Evolutionary conservation across 1,140 invertebrate genomes (phyloP), one percentile per base, ranked within the genome.

Genomic region (Drosophila tropicalis): DNA sequence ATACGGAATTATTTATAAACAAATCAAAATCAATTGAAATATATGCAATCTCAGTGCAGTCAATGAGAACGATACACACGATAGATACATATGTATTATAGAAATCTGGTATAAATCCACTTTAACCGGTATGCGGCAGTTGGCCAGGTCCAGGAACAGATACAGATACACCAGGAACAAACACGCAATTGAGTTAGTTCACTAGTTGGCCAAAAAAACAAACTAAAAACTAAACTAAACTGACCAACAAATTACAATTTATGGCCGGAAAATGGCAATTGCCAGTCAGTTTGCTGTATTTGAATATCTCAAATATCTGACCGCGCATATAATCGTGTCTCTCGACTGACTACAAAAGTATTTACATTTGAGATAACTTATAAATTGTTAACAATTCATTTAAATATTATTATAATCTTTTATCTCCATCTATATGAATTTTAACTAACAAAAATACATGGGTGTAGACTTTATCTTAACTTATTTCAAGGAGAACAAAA

Each of bases 21-120:
- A 87, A 86, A 82, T 82, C 63, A 79, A 72, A 76, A 56, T 56
- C 83, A 87, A 86, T 86, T 87, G 83, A 57, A n/a, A 58, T 12
- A 22, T 65, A 55, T 79, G 39, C 62, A 74, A 70, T 17, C 17
- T 9, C 29, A 60, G 5, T 51, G 44, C 44, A 51, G 17, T 51
- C 44, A 47, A 19, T 19, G 44, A 15, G 19, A 13, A 57, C 13
- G 29, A 3, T 12, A 12, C 44, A 51, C 36, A 39, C 36, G 12
- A 39, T 39, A 13, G 12, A 47, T 58, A 17, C 5, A 63, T 58
- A 72, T 29, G 40, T 34, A 19, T n/a, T 34, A 22, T 29, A 51
- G 9, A 51, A 51, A 74, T 70, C 79, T 72, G 69, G 83, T 67
- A 67, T 60, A 19, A 55, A 66, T 63, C 79, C 39, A 58, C 56